Evolutionary conservation across 2,797 vertebrate genomes (phyloP).

Genomic region (Luscinia megarhynchos): DNA sequence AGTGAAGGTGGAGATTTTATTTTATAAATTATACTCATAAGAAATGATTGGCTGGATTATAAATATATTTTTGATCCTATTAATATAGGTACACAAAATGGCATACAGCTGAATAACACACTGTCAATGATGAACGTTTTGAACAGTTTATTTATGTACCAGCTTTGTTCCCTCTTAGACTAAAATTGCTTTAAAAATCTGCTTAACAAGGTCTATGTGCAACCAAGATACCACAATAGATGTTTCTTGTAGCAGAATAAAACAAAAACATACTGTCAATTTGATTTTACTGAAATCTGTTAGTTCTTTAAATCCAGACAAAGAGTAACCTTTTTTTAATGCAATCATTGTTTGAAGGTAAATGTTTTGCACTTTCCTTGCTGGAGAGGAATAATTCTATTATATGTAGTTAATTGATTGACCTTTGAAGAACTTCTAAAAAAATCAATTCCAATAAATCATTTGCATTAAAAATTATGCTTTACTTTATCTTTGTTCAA

Average conservation of each 20-base stretch:
- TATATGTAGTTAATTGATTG: neutral
- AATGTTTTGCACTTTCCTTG: neutral
- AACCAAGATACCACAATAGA: neutral
- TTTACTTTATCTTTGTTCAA: neutral
- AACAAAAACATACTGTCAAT: neutral
- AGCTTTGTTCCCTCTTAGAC: neutral
- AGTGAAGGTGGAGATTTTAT: neutral
- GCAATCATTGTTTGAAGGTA: neutral
- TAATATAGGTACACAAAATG: conserved; percentile 6
- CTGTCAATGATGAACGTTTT: neutral
- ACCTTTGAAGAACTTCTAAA: neutral
- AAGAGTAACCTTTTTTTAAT: neutral
- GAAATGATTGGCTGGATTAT: neutral
- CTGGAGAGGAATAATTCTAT: neutral
- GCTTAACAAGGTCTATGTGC: neutral
- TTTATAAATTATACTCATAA: neutral
- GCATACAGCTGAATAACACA: neutral
- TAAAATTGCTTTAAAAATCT: neutral
- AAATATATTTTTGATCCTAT: neutral
- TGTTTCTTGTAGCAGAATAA: neutral
- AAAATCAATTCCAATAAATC: neutral
- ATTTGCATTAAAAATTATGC: neutral
- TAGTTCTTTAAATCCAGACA: neutral
- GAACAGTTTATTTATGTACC: neutral
- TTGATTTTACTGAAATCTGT: neutral